Evolutionary conservation across 2,113 vertebrate genomes (phyloP).

Genomic region (Thymallus thymallus): DNA sequence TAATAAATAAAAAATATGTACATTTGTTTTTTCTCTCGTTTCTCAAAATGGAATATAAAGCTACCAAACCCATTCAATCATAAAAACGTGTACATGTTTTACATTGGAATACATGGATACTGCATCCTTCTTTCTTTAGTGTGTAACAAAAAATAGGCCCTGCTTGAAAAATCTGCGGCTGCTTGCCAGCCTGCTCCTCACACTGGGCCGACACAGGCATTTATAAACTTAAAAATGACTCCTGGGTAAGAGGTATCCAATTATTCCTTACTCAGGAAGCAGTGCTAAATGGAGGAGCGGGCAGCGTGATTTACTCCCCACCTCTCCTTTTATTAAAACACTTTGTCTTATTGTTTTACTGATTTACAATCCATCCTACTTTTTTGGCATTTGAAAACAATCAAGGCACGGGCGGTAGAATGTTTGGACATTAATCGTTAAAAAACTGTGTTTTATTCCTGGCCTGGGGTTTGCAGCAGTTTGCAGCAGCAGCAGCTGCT

Average conservation of each 20-base stretch:
- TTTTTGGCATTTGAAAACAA: conserved; percentile 99
- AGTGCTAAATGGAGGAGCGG: conserved; percentile 91
- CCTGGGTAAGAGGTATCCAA: conserved; percentile 81
- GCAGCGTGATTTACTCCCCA: conserved; percentile 90
- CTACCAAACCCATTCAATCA: not conserved
- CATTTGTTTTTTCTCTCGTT: conserved; percentile 14
- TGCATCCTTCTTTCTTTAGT: conserved; percentile 41
- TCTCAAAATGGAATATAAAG: conserved; percentile 63
- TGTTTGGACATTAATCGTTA: conserved; percentile 99
- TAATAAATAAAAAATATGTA: too few relatives aligned
- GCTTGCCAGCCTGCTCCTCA: conserved; percentile 65
- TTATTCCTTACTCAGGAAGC: conserved; percentile 91
- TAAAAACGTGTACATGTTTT: too few relatives aligned
- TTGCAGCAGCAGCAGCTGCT: conserved; percentile 83
- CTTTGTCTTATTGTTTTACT: conserved; percentile 99
- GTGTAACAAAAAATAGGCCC: conserved; percentile 26
- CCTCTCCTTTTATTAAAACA: conserved; percentile 98
- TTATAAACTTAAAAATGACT: conserved; percentile 83
- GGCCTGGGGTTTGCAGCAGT: conserved; percentile 88
- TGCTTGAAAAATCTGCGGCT: conserved; percentile 67
- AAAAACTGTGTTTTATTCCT: conserved; percentile 96
- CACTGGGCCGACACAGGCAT: conserved; percentile 66
- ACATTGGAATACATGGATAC: conserved; percentile 47
- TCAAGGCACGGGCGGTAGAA: conserved; percentile 96
- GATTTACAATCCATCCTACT: conserved; percentile 99